phyloP scores from a whole-genome alignment of 37 sponge, comb jelly and placozoan species.

The Ianthella basta region DNA sequence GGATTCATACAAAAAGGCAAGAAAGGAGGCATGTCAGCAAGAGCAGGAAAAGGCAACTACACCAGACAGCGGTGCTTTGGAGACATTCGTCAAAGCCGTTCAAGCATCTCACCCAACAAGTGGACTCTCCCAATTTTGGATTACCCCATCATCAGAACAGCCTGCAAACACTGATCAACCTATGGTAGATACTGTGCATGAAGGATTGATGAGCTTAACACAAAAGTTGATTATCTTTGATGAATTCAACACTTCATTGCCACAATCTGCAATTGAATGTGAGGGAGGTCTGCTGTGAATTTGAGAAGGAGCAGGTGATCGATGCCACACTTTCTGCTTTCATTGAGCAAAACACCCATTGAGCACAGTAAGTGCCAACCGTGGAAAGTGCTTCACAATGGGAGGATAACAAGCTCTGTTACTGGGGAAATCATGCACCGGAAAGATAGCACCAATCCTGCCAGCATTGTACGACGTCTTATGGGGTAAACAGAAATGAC shows the following conservation, averaged over 20 bases:
- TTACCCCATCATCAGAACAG: background rate
- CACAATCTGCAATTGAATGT: slow-evolving; percentile 8
- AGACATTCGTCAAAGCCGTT: background rate
- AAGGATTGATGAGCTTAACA: slow-evolving; percentile 5
- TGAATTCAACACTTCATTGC: background rate
- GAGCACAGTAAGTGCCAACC: slow-evolving; percentile 1
- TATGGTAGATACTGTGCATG: background rate
- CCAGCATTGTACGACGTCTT: background rate
- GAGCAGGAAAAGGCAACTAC: background rate
- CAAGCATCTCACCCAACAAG: slow-evolving; percentile 17
- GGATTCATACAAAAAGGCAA: slow-evolving; percentile 3
- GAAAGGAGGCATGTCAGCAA: background rate
- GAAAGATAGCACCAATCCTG: slow-evolving; percentile 12
- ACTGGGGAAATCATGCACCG: background rate
- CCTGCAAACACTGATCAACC: slow-evolving; percentile 7
- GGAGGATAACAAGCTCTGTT: background rate
- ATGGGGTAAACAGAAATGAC: background rate
- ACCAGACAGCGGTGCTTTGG: background rate
- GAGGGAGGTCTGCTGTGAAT: slow-evolving; percentile 16
- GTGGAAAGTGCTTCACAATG: slow-evolving; percentile 13
- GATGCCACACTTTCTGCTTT: slow-evolving; percentile 10
- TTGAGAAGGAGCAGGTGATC: slow-evolving; percentile 1
- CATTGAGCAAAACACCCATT: background rate
- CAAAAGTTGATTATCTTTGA: background rate
- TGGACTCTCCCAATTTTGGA: slow-evolving; percentile 11